phyloP scores from a whole-genome alignment of 2,113 vertebrate species.

The Alectura lathami region DNA sequence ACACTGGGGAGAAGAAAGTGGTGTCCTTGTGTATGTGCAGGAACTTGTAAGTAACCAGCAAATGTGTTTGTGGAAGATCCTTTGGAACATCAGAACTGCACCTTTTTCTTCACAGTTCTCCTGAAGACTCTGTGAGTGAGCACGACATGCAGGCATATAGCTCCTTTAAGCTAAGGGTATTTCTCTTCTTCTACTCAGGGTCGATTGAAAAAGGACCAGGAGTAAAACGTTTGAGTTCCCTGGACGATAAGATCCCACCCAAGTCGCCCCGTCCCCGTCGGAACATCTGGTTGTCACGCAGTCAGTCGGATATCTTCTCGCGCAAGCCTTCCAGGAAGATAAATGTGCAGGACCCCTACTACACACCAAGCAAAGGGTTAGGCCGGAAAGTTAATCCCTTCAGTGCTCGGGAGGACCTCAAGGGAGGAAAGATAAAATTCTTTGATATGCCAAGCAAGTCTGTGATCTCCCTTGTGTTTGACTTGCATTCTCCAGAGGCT shows the following conservation, averaged over 20 bases:
- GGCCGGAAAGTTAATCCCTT: slow-evolving; percentile 93
- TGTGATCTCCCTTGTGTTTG: slow-evolving; percentile 93
- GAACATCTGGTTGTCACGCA: slow-evolving; percentile 94
- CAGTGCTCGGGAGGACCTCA: slow-evolving; percentile 92
- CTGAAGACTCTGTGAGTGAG: neutral
- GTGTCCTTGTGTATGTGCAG: neutral
- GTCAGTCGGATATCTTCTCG: slow-evolving; percentile 95
- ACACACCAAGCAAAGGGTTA: slow-evolving; percentile 78
- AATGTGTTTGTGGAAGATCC: neutral
- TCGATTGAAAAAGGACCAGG: slow-evolving; percentile 86
- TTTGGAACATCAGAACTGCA: neutral
- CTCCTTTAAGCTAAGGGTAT: slow-evolving; percentile 26
- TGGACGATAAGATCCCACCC: slow-evolving; percentile 91
- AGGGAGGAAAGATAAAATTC: slow-evolving; percentile 95
- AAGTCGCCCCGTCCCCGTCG: slow-evolving; percentile 92
- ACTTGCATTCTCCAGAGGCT: slow-evolving; percentile 87
- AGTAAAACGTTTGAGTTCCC: slow-evolving; percentile 89
- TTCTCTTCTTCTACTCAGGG: slow-evolving; percentile 67
- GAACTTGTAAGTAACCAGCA: neutral
- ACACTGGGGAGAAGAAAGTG: neutral
- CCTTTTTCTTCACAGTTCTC: neutral
- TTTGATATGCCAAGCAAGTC: slow-evolving; percentile 96
- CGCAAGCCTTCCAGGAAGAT: slow-evolving; percentile 87
- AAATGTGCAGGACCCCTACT: slow-evolving; percentile 92
- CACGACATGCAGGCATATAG: neutral